phyloP scores from a whole-genome alignment of 1,140 invertebrate species.

The Drosophila burlai region DNA sequence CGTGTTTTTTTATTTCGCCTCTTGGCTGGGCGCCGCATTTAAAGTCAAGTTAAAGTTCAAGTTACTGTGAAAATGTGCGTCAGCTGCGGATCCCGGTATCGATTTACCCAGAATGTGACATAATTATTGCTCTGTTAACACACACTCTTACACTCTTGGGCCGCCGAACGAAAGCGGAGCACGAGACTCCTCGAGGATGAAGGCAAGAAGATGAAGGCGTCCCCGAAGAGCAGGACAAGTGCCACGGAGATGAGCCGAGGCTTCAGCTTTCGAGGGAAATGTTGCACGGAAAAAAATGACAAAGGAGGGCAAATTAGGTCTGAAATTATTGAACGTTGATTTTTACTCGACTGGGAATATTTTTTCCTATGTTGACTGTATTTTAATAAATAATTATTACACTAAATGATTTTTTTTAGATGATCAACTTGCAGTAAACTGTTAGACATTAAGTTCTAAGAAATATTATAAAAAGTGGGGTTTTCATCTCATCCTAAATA shows the following conservation, averaged over 20 bases:
- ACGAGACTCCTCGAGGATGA: constrained; percentile 44
- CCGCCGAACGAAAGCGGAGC: constrained; percentile 16
- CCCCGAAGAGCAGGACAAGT: constrained; percentile 66
- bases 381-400: too few species aligned
- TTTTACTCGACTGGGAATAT: too few species aligned
- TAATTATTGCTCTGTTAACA: constrained; percentile 74
- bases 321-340: too few species aligned
- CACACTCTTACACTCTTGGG: constrained; percentile 40
- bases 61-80: constrained; percentile 67
- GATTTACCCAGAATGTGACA: constrained; percentile 74
- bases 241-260: constrained; percentile 35
- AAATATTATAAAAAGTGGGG: too few species aligned
- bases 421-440: too few species aligned
- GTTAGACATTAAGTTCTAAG: too few species aligned
- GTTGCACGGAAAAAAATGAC: constrained; percentile 6
- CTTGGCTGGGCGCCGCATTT: constrained; percentile 51
- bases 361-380: too few species aligned
- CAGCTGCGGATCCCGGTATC: constrained; percentile 58
- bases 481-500: too few species aligned
- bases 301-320: too few species aligned
- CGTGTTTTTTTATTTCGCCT: constrained; percentile 2
- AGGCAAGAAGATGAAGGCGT: constrained; percentile 17
- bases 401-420: too few species aligned
- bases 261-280: constrained; percentile 19
- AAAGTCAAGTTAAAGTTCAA: constrained; percentile 83